Percentiles rank a stretch among this genome's conserved stretches.
Conservation (phyloP, 2,888 invertebrate genomes). For the Spialia ferax region DNA sequence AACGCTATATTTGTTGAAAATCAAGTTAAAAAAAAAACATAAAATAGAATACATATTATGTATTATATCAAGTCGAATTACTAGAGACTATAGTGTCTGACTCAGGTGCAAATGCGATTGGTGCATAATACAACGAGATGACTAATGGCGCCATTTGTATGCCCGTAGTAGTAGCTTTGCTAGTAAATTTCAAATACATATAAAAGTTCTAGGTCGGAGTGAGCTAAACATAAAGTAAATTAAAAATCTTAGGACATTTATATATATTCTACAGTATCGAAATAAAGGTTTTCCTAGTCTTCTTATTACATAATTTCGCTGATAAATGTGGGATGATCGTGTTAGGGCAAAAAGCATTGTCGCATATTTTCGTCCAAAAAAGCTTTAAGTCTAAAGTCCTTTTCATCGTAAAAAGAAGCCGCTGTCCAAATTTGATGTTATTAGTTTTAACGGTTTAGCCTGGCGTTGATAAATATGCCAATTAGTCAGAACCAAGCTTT, state of each 20-base stretch:
- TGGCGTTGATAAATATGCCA: slow-evolving; percentile 46
- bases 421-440: slow-evolving; percentile 31
- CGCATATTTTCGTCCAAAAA: slow-evolving; percentile 17
- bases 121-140: slow-evolving; percentile 18
- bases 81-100: too few relatives aligned
- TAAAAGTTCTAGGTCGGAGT: not conserved
- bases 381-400: slow-evolving; percentile 21
- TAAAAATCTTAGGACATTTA: not conserved
- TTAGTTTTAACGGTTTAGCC: slow-evolving; percentile 44
- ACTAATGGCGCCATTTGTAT: slow-evolving; percentile 19
- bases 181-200: slow-evolving; percentile 18
- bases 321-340: slow-evolving; percentile 6
- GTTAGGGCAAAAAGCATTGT: slow-evolving; percentile 19
- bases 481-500: too few relatives aligned
- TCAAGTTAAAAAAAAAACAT: too few relatives aligned
- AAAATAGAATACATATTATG: too few relatives aligned
- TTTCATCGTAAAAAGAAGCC: slow-evolving; percentile 17
- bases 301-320: not conserved
- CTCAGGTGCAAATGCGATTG: slow-evolving; percentile 23
- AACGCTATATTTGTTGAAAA: too few relatives aligned
- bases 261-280: not conserved
- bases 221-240: not conserved
- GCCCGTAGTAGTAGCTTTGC: slow-evolving; percentile 11
- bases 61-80: too few relatives aligned
- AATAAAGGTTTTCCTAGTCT: too few relatives aligned